Conservation (phyloP, 2,888 invertebrate species). For the Zygothrica quintamaculata region DNA sequence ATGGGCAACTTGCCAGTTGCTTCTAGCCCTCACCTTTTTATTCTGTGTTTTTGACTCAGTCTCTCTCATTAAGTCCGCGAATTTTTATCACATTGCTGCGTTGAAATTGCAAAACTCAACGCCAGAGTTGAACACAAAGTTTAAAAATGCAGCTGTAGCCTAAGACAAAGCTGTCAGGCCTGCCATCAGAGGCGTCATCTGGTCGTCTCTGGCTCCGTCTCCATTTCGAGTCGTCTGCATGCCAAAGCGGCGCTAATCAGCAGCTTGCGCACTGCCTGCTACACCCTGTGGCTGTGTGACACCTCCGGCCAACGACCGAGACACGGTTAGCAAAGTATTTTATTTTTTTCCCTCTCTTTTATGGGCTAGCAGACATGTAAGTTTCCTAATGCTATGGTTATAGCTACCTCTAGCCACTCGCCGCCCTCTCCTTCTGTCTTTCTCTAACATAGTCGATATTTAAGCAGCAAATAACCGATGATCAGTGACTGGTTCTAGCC, state of each 20-base stretch:
- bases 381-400: slow-evolving; percentile 25
- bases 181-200: slow-evolving; percentile 45
- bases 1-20: background rate
- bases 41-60: background rate
- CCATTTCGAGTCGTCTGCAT: slow-evolving; percentile 21
- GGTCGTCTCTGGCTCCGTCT: slow-evolving; percentile 28
- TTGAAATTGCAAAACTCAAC: slow-evolving; percentile 9
- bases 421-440: slow-evolving; percentile 23
- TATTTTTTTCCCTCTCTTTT: too few relatives aligned
- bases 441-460: slow-evolving; percentile 48
- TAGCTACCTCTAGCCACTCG: slow-evolving; percentile 8
- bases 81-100: slow-evolving; percentile 38
- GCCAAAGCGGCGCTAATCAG: slow-evolving; percentile 64
- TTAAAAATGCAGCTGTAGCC: background rate
- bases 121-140: slow-evolving; percentile 15
- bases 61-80: too few relatives aligned
- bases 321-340: slow-evolving; percentile 36
- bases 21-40: background rate
- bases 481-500: slow-evolving; percentile 41
- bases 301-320: slow-evolving; percentile 52
- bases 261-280: slow-evolving; percentile 19
- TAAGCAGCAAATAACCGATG: slow-evolving; percentile 58
- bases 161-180: slow-evolving; percentile 24
- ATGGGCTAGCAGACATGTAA: slow-evolving; percentile 54
- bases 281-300: slow-evolving; percentile 51